Base-by-base conservation (phyloP, 2,888 invertebrate species). In the Oscheius onirici region DNA sequence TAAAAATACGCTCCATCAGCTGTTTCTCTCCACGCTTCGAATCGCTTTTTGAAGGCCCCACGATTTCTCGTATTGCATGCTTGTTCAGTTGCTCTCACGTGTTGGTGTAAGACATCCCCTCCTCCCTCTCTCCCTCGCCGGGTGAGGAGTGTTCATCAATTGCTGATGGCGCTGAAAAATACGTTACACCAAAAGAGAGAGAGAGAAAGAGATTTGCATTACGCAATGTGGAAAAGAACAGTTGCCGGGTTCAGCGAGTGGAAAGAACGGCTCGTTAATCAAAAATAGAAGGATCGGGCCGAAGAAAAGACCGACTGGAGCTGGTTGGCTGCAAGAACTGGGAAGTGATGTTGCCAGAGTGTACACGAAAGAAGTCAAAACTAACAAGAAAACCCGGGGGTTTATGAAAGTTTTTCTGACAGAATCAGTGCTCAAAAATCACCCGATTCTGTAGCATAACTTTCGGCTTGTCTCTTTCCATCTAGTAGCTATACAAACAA, bases 111-210 rank as follows among this genome's bases (percentile, higher is more conserved):
- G 54, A 55, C 11, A 46, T 44, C 63, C 8, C 61, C 2, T 22
- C 24, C 46, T 34, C 34, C 34, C 5, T 34, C 34, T 34, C 34
- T 8, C 34, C 8, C 34, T 34, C n/a, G n/a, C n/a, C n/a, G 34
- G 34, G 49, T 13, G 49, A 49, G 49, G 63, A 49, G 24, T 49
- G 63, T 63, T 63, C 63, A 63, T 63, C 63, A 63, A 63, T 63
- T 63, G 63, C 63, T 49, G 63, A 63, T 63, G 46, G 63, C 26
- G 63, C 63, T 63, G 63, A 63, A 63, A 63, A 63, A 63, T 63
- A 63, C 63, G 63, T 63, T 63, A 63, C 63, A 63, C 26, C 63
- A 49, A 34, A 41, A 24, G 8, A 3, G 34, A 8, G 34, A 34
- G 34, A 8, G 34, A 34, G 34, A 34, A 34, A 34, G n/a, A 43